phyloP scores from a whole-genome alignment of 92 coral and sea anemone genomes.

The Siderastrea radians region DNA sequence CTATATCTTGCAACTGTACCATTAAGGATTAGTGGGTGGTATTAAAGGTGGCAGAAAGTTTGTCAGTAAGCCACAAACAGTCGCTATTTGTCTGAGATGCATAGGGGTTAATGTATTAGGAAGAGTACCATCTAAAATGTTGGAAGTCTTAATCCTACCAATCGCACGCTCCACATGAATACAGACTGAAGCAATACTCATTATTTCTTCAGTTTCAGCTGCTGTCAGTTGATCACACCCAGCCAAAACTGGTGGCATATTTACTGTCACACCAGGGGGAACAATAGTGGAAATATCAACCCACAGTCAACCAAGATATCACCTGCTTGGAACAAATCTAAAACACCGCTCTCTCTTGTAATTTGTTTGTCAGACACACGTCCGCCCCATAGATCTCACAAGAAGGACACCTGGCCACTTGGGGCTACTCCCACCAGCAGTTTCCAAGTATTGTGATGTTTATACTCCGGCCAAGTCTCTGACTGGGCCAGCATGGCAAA shows the following conservation, averaged over 20 bases:
- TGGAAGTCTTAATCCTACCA: too few species aligned
- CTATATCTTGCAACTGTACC: too few species aligned
- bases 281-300: conserved; percentile 38
- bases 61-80: too few species aligned
- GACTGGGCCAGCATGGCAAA: conserved; percentile 51
- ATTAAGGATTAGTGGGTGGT: too few species aligned
- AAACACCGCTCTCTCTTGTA: conserved; percentile 42
- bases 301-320: conserved; percentile 54
- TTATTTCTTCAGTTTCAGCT: conserved; percentile 40
- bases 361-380: conserved; percentile 55
- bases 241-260: conserved; percentile 71
- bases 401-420: conserved; percentile 47
- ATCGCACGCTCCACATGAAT: too few species aligned
- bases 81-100: too few species aligned
- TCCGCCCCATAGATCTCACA: conserved; percentile 50
- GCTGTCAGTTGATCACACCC: conserved; percentile 53
- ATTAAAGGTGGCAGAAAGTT: too few species aligned
- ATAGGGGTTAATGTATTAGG: too few species aligned
- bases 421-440: conserved; percentile 40
- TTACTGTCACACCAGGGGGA: conserved; percentile 56
- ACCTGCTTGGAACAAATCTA: conserved; percentile 40
- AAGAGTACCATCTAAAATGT: too few species aligned
- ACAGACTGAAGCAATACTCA: conserved; percentile 2
- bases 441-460: conserved; percentile 59
- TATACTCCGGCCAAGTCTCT: conserved; percentile 49